Evolutionary conservation across 2,888 invertebrate species (phyloP).

Genomic region (Scaptodrosophila latifasciaeformis): DNA sequence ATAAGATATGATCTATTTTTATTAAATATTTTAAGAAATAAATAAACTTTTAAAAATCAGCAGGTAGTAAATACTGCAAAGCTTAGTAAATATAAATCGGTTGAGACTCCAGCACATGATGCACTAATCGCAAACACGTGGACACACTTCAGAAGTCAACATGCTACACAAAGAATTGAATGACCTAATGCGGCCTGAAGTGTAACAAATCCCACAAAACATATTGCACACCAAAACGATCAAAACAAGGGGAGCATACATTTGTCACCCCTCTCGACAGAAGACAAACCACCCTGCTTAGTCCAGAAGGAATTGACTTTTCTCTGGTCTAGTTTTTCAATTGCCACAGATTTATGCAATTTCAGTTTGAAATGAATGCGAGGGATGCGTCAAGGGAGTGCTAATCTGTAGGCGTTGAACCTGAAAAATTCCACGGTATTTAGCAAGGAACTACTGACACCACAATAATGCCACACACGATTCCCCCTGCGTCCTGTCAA

Average conservation of each 20-base stretch:
- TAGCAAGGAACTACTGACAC: conserved; percentile 25
- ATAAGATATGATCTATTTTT: conserved; percentile 2
- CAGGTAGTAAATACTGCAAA: conserved; percentile 41
- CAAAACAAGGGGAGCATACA: conserved; percentile 45
- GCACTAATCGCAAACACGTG: conserved; percentile 69
- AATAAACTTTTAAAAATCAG: conserved; percentile 23
- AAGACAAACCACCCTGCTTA: conserved; percentile 17
- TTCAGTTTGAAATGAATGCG: conserved; percentile 42
- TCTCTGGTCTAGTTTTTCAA: not conserved
- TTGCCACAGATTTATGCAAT: conserved; percentile 20
- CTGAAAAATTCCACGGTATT: conserved; percentile 68
- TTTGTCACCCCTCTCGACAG: conserved; percentile 4
- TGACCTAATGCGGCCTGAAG: conserved; percentile 68
- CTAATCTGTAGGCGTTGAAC: conserved; percentile 63
- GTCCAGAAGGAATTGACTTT: not conserved
- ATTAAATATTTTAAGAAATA: not conserved
- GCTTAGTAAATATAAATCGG: not conserved
- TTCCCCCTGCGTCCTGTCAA: conserved; percentile 16
- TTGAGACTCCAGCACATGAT: conserved; percentile 12
- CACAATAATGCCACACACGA: not conserved
- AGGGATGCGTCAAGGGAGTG: conserved; percentile 19
- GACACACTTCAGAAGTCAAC: conserved; percentile 49
- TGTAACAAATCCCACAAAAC: conserved; percentile 72
- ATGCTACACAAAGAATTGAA: conserved; percentile 22
- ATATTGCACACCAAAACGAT: conserved; percentile 44